Conservation (phyloP, 2,797 vertebrate species). For the Heliangelus exortis region DNA sequence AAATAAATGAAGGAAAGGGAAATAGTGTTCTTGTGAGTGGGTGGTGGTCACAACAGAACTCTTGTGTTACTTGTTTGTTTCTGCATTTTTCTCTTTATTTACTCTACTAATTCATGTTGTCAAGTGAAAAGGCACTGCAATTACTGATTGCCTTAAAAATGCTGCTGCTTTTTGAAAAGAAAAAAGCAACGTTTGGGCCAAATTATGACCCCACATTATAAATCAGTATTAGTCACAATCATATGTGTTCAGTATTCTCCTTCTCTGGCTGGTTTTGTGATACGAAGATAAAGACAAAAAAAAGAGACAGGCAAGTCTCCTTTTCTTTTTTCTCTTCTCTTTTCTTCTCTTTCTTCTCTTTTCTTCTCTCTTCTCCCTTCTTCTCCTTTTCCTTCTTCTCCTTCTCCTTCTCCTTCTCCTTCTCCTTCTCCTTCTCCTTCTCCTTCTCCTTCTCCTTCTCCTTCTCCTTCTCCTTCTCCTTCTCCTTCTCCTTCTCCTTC, state of each 20-base stretch:
- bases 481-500: too few relatives aligned
- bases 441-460: too few relatives aligned
- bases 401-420: too few relatives aligned
- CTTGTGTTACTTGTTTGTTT: neutral
- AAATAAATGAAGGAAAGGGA: conserved; percentile 26
- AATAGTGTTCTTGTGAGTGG: neutral
- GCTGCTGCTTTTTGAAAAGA: neutral
- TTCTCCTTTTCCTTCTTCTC: too few relatives aligned
- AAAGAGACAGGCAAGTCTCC: neutral
- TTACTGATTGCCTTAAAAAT: conserved; percentile 10
- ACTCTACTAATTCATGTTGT: neutral
- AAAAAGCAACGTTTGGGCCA: neutral
- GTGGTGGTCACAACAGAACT: neutral
- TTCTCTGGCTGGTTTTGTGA: neutral
- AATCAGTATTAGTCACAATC: neutral
- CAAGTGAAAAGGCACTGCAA: neutral
- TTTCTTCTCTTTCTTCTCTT: too few relatives aligned
- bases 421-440: too few relatives aligned
- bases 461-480: too few relatives aligned
- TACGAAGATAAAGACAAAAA: neutral
- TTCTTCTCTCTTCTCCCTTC: too few relatives aligned
- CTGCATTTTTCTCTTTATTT: neutral
- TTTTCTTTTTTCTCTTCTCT: too few relatives aligned
- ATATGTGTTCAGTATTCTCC: neutral
- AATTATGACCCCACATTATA: neutral